phyloP scores from a whole-genome alignment of 2,888 invertebrate species.

The Caenorhabditis uteleia region DNA sequence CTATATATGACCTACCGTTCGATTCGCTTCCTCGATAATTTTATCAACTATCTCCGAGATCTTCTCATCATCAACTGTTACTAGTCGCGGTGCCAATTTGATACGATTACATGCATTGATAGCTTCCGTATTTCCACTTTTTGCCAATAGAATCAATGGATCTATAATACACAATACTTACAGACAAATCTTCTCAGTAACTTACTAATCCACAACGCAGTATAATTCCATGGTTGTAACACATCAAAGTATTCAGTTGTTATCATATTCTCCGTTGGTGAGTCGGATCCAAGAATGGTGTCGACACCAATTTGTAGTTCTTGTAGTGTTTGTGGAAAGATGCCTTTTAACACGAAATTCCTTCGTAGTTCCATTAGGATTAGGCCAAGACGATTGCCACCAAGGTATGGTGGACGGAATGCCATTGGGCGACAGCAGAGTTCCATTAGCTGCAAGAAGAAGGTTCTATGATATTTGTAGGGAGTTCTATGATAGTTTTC shows the following conservation, averaged over 20 bases:
- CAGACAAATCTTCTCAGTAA: slow-evolving; percentile 1
- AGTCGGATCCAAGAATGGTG: slow-evolving; percentile 63
- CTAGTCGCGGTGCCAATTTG: slow-evolving; percentile 42
- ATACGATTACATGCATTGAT: slow-evolving; percentile 23
- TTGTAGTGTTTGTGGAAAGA: slow-evolving; percentile 61
- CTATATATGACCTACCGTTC: slow-evolving; percentile 6
- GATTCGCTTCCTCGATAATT: slow-evolving; percentile 17
- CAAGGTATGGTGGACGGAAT: slow-evolving; percentile 67
- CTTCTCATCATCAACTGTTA: slow-evolving; percentile 50
- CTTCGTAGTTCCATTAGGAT: slow-evolving; percentile 68
- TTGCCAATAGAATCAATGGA: slow-evolving; percentile 58
- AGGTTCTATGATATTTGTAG: no score
- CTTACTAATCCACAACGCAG: slow-evolving; percentile 58
- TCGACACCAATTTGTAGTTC: slow-evolving; percentile 60
- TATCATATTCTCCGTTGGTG: slow-evolving; percentile 64
- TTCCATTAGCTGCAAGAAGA: slow-evolving; percentile 52
- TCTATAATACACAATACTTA: slow-evolving; percentile 54
- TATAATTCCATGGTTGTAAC: slow-evolving; percentile 54
- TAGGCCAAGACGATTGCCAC: slow-evolving; percentile 68
- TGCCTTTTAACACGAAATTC: slow-evolving; percentile 63
- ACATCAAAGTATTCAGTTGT: slow-evolving; percentile 59
- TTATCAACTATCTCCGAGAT: slow-evolving; percentile 40
- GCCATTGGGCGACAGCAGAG: slow-evolving; percentile 62
- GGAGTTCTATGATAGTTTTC: no score
- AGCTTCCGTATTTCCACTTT: slow-evolving; percentile 39